Percentiles rank a stretch among this genome's conserved stretches.
Conservation (phyloP, 2,888 invertebrate genomes). For the Idaea aversata region DNA sequence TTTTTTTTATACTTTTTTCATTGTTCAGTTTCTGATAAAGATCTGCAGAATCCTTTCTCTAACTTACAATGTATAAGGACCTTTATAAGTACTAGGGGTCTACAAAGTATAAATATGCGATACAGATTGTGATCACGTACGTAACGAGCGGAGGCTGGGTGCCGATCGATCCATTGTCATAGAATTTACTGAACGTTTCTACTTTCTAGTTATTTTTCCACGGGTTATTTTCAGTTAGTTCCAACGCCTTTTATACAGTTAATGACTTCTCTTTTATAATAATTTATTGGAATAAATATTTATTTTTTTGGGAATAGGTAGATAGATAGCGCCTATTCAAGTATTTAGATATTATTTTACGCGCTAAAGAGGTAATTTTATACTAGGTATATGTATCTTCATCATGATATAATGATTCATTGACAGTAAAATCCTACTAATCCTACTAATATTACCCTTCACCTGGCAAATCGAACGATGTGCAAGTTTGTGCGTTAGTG, state of each 20-base stretch:
- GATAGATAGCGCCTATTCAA: too few relatives aligned
- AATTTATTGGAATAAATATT: neutral
- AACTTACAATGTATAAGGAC: neutral
- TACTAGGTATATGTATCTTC: too few relatives aligned
- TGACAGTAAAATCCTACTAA: too few relatives aligned
- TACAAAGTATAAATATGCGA: constrained; percentile 75
- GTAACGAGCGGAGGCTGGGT: constrained; percentile 69
- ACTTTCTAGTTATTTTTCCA: neutral
- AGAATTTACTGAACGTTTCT: constrained; percentile 45
- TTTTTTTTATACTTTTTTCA: too few relatives aligned
- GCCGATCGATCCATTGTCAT: constrained; percentile 56
- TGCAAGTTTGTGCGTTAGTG: too few relatives aligned
- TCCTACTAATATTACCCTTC: too few relatives aligned
- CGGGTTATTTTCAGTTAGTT: neutral
- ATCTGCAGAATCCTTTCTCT: neutral
- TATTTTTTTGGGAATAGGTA: too few relatives aligned
- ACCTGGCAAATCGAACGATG: too few relatives aligned
- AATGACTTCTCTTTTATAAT: neutral
- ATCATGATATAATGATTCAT: too few relatives aligned
- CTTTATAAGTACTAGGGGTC: constrained; percentile 44
- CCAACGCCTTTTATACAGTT: neutral
- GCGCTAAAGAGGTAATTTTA: too few relatives aligned
- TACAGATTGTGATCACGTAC: constrained; percentile 75
- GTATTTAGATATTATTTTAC: too few relatives aligned
- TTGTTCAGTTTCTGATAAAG: neutral